Base-by-base conservation (phyloP, 2,113 vertebrate genomes). In the Indicator indicator region DNA sequence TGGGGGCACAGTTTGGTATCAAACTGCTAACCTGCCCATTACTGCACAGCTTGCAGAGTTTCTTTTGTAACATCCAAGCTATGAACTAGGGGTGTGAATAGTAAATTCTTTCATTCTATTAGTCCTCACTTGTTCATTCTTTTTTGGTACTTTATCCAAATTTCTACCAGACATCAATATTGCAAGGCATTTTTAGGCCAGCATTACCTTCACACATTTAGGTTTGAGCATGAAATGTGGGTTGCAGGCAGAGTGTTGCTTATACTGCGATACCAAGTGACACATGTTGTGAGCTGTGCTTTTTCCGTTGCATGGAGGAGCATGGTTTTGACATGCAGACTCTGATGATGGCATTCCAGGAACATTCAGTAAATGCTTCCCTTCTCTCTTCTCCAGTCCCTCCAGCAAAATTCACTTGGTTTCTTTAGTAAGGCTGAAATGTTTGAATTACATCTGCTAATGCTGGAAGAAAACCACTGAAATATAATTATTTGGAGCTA, bases 1-100 rank as follows among this genome's bases (percentile, higher is more conserved):
- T 50, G 7, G 16, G 32, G 27, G 7, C 32, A n/a, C 30, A 71
- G 9, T 70, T 81, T 65, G 32, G 30, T 52, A 19, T 18, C 32
- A 56, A 62, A 12, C 14, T 73, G 12, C 60, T 70, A 16, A 64
- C 17, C 33, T 80, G 24, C 24, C 3, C 23, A 7, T 62, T 85
- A 23, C 19, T n/a, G 32, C 40, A 58, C 12, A 82, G 12, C 40
- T 40, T 54, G 15, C 0, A 0, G 9, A 58, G 27, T 58, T 58
- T 11, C 16, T 78, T 93, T 58, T 84, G 56, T 26, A 83, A n/a
- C 42, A 59, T 63, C 19, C 38, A 18, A 36, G 38, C 16, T 32
- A 58, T 36, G 10, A 86, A 56, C 55, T 16, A 74, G 12, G 13
- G 40, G 26, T 67, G 67, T 58, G 36, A 81, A 52, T 84, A 32